Conservation (phyloP, 64 coral and sea anemone species). For the Pachyseris speciosa region DNA sequence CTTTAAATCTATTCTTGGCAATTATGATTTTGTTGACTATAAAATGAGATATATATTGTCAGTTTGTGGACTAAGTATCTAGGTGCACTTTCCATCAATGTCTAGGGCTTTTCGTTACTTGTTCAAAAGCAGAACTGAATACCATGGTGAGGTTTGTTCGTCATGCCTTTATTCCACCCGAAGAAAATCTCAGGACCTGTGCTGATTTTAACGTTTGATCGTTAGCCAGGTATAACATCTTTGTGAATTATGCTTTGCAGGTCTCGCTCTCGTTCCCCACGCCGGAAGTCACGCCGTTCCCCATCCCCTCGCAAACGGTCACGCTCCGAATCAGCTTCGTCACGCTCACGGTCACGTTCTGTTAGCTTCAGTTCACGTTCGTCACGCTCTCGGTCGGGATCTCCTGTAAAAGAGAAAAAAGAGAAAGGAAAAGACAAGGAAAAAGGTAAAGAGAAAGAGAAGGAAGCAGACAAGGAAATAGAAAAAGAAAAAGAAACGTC, state of each 20-base stretch:
- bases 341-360: constrained; percentile 73
- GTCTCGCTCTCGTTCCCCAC: constrained; percentile 74
- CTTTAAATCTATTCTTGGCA: no score
- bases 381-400: constrained; percentile 57
- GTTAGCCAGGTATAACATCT: no score
- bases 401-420: constrained; percentile 59
- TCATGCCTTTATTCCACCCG: no score
- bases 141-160: no score
- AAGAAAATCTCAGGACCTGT: neutral
- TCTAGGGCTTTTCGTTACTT: no score
- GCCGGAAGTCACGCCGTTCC: constrained; percentile 61
- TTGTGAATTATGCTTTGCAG: constrained; percentile 8
- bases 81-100: no score
- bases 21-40: no score
- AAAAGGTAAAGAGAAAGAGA: constrained; percentile 29
- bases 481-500: constrained; percentile 15
- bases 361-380: constrained; percentile 62
- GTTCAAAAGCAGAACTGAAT: no score
- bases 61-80: no score
- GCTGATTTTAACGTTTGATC: no score
- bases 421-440: constrained; percentile 27
- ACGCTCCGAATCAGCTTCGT: constrained; percentile 48
- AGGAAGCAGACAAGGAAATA: neutral
- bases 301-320: constrained; percentile 53
- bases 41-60: no score